These are phyloP conservation scores for Mesocricetus auratus DNA, from an alignment of 2,113 vertebrate genomes.

Conservation along the genomic window DNA sequence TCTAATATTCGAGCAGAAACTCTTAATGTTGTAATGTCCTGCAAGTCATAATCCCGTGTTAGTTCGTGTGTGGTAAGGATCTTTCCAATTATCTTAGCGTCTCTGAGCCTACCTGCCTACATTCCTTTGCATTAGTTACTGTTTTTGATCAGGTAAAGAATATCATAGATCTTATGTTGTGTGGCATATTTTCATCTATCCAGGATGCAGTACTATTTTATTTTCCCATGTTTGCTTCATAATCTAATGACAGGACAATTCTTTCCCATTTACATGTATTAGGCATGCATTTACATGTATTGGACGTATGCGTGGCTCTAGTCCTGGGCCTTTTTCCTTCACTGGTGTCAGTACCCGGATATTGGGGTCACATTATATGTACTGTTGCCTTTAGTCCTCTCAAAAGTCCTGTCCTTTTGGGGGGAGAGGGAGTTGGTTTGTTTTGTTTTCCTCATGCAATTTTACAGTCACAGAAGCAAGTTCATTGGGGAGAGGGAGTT, in stretches of 20 bases:
- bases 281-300: not conserved
- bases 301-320: not conserved
- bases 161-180: not conserved
- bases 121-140: not conserved
- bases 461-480: too few species aligned
- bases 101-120: not conserved
- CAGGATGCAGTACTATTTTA: not conserved
- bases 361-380: not conserved
- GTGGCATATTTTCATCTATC: not conserved
- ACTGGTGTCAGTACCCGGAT: not conserved
- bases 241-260: not conserved
- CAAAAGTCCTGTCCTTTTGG: not conserved
- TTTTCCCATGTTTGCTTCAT: not conserved
- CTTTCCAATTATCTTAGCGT: not conserved
- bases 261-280: conserved; percentile 8
- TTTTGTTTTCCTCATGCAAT: not conserved
- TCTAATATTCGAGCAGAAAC: conserved; percentile 34
- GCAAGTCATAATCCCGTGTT: not conserved
- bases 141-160: conserved; percentile 31
- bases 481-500: too few species aligned
- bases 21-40: not conserved
- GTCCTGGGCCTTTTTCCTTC: conserved; percentile 31
- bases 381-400: conserved; percentile 9
- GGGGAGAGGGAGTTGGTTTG: not conserved
- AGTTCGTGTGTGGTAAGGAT: not conserved